Evolutionary conservation across 2,888 invertebrate genomes (phyloP), one percentile per base, ranked within the genome.

Genomic region (Odontothrips loti): DNA sequence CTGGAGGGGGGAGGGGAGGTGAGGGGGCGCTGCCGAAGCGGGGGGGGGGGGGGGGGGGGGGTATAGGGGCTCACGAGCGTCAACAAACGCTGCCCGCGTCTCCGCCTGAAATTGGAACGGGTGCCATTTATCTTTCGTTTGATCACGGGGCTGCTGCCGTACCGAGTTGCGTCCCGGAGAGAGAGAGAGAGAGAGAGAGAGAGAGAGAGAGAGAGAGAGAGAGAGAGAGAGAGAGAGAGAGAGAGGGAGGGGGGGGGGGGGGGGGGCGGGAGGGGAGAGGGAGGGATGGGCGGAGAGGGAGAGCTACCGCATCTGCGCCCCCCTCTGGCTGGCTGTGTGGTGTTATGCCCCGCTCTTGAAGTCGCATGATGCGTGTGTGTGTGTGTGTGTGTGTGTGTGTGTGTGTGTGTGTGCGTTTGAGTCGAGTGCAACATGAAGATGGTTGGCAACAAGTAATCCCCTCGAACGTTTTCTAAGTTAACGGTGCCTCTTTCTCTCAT

Each of bases 21-120:
- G 51, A 51, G 58, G 17, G 58, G 17, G 58, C 6, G 34, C 34
- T 43, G 34, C 34, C 6, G 34, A 15, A 58, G 58, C 12, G 58
- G 15, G 58, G 15, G 58, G 6, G 11, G 17, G 58, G 15, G 58
- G n/a, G 58, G 58, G 58, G 17, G 58, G 58, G 58, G 6, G 58
- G 58, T 17, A 58, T 58, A 27, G 23, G 68, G 68, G 68, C 12
- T n/a, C 23, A 11, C 58, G 58, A 58, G 68, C 68, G 68, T 75
- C 68, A 75, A 75, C 68, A 75, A 68, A 75, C 68, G 68, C 68
- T 11, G 68, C 68, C 23, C 68, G 68, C 68, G 68, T 23, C 68
- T 27, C 68, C 27, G 68, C 23, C 68, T 27, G 68, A 27, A 75
- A 75, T 75, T 75, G 68, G 68, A 75, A 27, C 68, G 27, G 68